Conservation (phyloP, 2,113 vertebrate genomes). For the human (Homo sapiens) region DNA sequence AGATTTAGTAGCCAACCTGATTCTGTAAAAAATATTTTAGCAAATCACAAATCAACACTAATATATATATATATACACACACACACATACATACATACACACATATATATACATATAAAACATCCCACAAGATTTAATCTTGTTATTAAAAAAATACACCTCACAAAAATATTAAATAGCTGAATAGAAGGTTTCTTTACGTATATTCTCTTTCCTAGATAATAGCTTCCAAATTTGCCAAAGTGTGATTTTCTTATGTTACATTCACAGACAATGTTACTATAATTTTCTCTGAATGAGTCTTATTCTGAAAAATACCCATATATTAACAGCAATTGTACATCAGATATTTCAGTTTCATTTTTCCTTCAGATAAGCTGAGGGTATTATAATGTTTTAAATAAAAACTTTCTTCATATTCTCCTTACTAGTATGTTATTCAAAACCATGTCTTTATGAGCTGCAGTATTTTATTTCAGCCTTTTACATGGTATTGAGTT, state of each 20-base stretch:
- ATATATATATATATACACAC: not conserved
- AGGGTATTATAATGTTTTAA: not conserved
- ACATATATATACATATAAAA: not conserved
- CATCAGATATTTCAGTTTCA: not conserved
- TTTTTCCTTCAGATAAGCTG: not conserved
- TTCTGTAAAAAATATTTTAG: not conserved
- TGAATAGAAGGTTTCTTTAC: not conserved
- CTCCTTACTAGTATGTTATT: not conserved
- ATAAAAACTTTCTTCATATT: not conserved
- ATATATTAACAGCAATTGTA: not conserved
- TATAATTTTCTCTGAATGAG: slow-evolving; percentile 8
- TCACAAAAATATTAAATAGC: not conserved
- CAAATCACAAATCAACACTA: not conserved
- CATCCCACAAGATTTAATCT: not conserved
- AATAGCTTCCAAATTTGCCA: not conserved
- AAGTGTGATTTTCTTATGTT: slow-evolving; percentile 42
- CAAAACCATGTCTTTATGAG: not conserved
- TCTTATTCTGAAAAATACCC: slow-evolving; percentile 38
- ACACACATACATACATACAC: rapidly evolving
- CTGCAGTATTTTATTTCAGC: not conserved
- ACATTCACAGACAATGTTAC: not conserved
- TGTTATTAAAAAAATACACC: not conserved
- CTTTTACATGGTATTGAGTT: not conserved
- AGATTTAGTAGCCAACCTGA: not conserved
- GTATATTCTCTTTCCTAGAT: not conserved